Evolutionary conservation across 1,140 invertebrate species (phyloP), one percentile per base, ranked within the genome.

Genomic region (Tetragonula clypearis): DNA sequence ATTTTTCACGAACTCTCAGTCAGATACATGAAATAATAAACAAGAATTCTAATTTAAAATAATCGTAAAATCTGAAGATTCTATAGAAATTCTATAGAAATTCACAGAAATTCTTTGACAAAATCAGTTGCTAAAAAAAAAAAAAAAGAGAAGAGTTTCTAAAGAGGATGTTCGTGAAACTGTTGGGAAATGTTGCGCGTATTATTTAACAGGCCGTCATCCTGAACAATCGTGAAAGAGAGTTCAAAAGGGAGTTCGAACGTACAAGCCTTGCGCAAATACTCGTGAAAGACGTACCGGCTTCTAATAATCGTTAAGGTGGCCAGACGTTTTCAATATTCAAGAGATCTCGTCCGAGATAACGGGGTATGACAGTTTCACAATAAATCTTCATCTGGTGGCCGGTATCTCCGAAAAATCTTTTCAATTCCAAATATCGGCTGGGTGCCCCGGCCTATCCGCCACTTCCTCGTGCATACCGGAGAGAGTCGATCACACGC

Each of bases 401-500:
- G 26, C 6, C 41, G 76, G 76, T 84, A 84, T 84, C 82, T 30
- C 53, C 84, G 84, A 85, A 81, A 85, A 81, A 85, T 85, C 84
- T 85, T 85, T 81, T 85, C 84, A 74, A 85, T 85, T 85, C 84
- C 69, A 74, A 85, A 85, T 80, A 85, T 85, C 79, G 58, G 58
- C 56, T 79, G 75, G 76, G 76, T 79, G 82, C 74, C 81, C 35
- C 56, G 55, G 60, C 55, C 74, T 60, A 68, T 73, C 69, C 56
- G 66, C 69, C 72, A 49, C 83, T 62, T 76, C 75, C 68, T 49
- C 68, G 60, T 77, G 68, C 72, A 76, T 78, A 56, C 68, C 55
- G 73, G 53, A 35, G 85, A 87, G 90, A 91, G 87, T 86, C 89
- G 90, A 91, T 91, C 87, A 80, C 89, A 87, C 87, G 90, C 90